Conservation (phyloP, 1,140 invertebrate species). For the Eciton burchellii region DNA sequence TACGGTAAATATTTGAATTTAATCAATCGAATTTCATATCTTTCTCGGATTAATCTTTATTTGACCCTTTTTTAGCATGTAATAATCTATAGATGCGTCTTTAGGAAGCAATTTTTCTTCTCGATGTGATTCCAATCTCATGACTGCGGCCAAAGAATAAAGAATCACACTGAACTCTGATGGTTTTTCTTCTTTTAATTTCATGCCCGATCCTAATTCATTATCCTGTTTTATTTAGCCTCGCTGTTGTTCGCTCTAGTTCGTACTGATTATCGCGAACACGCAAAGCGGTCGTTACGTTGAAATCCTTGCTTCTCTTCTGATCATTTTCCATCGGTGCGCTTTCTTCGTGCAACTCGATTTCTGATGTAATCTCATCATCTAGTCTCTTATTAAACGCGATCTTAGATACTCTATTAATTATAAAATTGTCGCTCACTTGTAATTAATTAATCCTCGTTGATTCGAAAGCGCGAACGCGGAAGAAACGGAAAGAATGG, state of each 20-base stretch:
- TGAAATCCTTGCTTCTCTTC: conserved; percentile 26
- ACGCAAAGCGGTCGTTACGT: conserved; percentile 59
- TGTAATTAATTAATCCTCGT: background rate
- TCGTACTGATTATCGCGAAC: conserved; percentile 47
- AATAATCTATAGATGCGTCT: background rate
- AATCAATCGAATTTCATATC: background rate
- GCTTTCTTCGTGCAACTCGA: conserved; percentile 5
- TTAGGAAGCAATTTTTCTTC: conserved; percentile 6
- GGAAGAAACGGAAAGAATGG: background rate
- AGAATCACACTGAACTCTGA: conserved; percentile 43
- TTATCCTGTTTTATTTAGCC: conserved; percentile 21
- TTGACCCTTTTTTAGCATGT: background rate
- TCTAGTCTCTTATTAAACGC: too few relatives aligned
- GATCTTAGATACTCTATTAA: background rate
- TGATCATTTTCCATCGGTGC: conserved; percentile 25
- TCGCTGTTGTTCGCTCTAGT: conserved; percentile 2
- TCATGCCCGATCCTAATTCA: conserved; percentile 25
- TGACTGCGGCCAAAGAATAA: conserved; percentile 16
- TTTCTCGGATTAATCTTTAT: background rate
- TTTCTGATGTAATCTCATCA: background rate
- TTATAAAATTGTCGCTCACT: background rate
- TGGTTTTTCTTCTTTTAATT: conserved; percentile 48
- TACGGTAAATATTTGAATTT: background rate
- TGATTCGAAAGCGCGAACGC: background rate
- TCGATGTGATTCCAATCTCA: conserved; percentile 38